These are phyloP conservation scores for Murina feae DNA, from an alignment of 2,113 vertebrate species.

Conservation along the genomic window DNA sequence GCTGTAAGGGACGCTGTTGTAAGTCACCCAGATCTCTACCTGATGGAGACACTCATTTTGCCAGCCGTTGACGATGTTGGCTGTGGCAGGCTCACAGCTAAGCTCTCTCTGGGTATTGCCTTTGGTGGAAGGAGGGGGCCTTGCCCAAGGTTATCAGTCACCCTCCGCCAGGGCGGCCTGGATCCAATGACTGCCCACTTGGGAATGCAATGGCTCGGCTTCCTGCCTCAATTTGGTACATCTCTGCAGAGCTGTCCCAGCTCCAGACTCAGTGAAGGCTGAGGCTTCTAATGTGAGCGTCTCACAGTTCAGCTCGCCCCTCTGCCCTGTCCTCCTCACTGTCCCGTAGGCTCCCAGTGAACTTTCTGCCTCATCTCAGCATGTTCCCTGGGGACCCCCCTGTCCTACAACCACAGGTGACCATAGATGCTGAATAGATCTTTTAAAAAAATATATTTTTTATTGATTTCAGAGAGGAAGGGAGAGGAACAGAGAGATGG, in stretches of 20 bases:
- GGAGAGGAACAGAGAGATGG: too few relatives aligned
- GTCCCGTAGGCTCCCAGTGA: rapidly evolving
- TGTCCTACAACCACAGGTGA: neutral
- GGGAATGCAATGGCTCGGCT: neutral
- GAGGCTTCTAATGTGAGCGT: neutral
- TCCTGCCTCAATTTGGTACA: neutral
- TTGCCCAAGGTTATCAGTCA: neutral
- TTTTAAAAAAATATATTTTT: neutral
- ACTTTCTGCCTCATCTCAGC: neutral
- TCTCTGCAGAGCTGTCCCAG: neutral
- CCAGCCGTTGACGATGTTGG: neutral
- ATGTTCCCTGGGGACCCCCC: neutral
- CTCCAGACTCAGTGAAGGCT: neutral
- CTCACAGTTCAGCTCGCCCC: neutral
- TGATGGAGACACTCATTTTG: neutral
- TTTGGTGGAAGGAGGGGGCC: neutral
- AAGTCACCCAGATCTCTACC: neutral
- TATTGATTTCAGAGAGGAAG: too few relatives aligned
- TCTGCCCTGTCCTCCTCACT: neutral
- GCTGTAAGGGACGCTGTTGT: rapidly evolving
- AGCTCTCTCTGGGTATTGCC: neutral
- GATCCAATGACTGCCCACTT: neutral
- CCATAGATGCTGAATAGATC: neutral
- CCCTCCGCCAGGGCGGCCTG: neutral
- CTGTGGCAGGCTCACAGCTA: neutral